A percentile compares a stretch with the other conserved stretches of the same genome.
These are phyloP conservation scores for Lacerta viridis DNA, from an alignment of 2,797 vertebrate species.

Conservation along the genomic window DNA sequence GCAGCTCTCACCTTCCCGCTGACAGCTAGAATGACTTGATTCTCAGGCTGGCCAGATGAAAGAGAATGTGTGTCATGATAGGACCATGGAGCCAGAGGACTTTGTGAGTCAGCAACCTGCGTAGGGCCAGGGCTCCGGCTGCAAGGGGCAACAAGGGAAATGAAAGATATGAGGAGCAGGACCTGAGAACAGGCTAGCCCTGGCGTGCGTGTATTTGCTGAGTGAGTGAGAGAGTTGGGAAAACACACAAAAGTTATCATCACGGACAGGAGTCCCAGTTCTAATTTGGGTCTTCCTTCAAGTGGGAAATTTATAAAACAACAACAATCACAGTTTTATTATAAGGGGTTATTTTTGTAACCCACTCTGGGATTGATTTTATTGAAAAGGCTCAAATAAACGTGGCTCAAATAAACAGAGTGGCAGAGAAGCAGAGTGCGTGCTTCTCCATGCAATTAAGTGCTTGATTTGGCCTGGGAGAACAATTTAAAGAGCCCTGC, in stretches of 20 bases:
- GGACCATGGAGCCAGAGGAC: neutral
- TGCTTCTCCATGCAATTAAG: neutral
- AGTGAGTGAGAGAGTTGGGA: no score
- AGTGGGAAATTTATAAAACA: no score
- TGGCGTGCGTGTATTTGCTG: no score
- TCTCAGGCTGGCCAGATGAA: neutral
- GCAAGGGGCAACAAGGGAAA: neutral
- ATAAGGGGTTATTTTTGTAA: no score
- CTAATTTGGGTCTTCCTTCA: no score
- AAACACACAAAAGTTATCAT: no score
- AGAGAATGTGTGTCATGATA: neutral
- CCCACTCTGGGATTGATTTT: no score
- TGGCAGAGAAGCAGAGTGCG: no score
- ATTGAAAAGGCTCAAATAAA: no score
- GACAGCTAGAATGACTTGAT: slow-evolving; percentile 5
- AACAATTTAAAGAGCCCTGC: neutral
- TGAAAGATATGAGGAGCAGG: neutral
- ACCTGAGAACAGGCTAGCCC: neutral
- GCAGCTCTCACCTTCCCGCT: neutral
- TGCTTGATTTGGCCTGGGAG: neutral
- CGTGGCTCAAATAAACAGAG: no score
- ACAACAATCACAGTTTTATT: no score
- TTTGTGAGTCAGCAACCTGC: neutral
- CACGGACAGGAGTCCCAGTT: no score
- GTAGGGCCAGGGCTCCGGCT: neutral